Conservation (phyloP, 2,113 vertebrate genomes). For the Clupea harengus region DNA sequence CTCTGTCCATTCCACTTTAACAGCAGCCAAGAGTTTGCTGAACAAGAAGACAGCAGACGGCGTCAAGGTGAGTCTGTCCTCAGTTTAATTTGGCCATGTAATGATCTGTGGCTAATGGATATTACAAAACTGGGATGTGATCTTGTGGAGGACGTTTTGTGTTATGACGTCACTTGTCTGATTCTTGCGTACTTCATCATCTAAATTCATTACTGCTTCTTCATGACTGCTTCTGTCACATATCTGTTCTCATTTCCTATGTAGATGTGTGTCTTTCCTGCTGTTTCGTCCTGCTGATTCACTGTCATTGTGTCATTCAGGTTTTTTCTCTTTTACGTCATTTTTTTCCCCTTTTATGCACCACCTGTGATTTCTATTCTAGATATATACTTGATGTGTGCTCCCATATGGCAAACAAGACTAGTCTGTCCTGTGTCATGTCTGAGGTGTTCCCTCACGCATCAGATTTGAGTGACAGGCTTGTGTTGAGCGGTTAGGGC, state of each 20-base stretch:
- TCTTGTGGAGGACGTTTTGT: neutral
- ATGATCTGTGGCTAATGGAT: neutral
- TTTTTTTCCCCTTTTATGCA: neutral
- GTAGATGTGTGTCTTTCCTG: neutral
- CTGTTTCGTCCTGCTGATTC: neutral
- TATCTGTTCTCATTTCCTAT: neutral
- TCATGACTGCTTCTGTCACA: neutral
- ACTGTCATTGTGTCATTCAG: neutral
- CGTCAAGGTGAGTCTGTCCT: conserved; percentile 78
- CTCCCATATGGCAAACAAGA: neutral
- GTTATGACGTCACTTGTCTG: neutral
- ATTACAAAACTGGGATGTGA: neutral
- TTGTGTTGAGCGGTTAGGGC: neutral
- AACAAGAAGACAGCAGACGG: conserved; percentile 85
- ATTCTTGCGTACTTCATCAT: neutral
- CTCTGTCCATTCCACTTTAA: conserved; percentile 13
- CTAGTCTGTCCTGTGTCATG: neutral
- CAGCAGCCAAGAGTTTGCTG: conserved; percentile 82
- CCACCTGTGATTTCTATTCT: neutral
- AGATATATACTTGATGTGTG: neutral
- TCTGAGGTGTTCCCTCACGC: neutral
- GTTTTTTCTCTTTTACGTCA: neutral
- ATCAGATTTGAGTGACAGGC: neutral
- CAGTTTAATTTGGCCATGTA: neutral
- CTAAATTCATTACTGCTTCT: neutral